These are phyloP conservation scores for Oscheius sp. DNA, from an alignment of 1,140 invertebrate species.

Conservation along the genomic window DNA sequence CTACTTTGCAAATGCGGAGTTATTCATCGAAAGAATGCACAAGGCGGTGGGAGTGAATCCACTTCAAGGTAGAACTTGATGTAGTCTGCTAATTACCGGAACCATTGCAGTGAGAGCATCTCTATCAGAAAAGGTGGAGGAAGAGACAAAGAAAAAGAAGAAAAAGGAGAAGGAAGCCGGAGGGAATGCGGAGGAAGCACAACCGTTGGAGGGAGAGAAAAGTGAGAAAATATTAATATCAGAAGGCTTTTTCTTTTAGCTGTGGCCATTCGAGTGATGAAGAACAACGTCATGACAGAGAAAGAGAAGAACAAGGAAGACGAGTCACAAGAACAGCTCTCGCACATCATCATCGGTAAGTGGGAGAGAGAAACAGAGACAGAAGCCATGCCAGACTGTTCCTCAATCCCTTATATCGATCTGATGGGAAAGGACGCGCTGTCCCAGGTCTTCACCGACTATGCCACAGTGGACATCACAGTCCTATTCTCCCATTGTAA, in stretches of 20 bases:
- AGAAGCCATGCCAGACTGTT: slow-evolving; percentile 60
- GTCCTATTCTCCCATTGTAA: slow-evolving; percentile 47
- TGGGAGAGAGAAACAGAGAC: not conserved
- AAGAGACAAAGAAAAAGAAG: slow-evolving; percentile 28
- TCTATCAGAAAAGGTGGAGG: slow-evolving; percentile 5
- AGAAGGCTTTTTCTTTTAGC: too few species aligned
- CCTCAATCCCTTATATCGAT: slow-evolving; percentile 62
- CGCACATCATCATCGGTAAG: slow-evolving; percentile 50
- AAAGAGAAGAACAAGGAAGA: slow-evolving; percentile 9
- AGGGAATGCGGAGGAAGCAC: slow-evolving; percentile 55
- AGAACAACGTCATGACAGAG: not conserved
- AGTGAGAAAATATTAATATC: slow-evolving; percentile 18
- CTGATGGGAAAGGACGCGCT: slow-evolving; percentile 63
- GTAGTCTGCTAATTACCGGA: slow-evolving; percentile 54
- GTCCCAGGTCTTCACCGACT: slow-evolving; percentile 45
- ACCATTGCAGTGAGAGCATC: slow-evolving; percentile 43
- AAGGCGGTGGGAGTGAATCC: slow-evolving; percentile 40
- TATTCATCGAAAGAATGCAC: slow-evolving; percentile 56
- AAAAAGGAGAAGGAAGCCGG: slow-evolving; percentile 53
- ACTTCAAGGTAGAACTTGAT: slow-evolving; percentile 50
- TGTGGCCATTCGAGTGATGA: too few species aligned
- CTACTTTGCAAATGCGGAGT: slow-evolving; percentile 65
- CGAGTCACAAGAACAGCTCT: slow-evolving; percentile 31
- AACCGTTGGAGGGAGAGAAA: slow-evolving; percentile 52
- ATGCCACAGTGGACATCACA: slow-evolving; percentile 38